A percentile compares a stretch with the other conserved stretches of the same genome.
Evolutionary conservation across 35 echinoderm and acorn worm species (phyloP).

Genomic region (Amphiura filiformis): DNA sequence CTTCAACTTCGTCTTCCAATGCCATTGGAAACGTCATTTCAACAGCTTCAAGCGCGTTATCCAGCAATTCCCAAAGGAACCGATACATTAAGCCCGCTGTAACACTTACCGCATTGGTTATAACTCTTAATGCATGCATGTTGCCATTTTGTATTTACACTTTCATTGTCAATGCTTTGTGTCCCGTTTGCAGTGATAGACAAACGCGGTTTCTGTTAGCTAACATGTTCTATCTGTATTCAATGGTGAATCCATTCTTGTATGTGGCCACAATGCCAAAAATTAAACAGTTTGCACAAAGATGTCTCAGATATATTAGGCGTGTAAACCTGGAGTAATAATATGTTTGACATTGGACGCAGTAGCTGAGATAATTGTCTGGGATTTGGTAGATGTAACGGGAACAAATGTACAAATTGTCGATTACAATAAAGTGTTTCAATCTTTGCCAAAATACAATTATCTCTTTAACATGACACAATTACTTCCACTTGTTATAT

Average conservation of each 20-base stretch:
- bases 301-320: too few relatives aligned
- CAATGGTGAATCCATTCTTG: not conserved
- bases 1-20: too few relatives aligned
- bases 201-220: not conserved
- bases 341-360: too few relatives aligned
- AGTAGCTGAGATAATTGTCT: not conserved
- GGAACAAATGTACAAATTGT: not conserved
- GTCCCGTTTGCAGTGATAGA: not conserved
- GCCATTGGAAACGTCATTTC: too few relatives aligned
- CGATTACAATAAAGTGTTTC: not conserved
- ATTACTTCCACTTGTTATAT: not conserved
- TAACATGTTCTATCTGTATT: not conserved
- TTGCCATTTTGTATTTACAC: not conserved
- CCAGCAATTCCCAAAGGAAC: not conserved
- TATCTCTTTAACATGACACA: not conserved
- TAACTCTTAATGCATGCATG: too few relatives aligned
- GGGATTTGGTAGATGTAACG: not conserved
- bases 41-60: not conserved
- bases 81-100: not conserved
- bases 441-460: not conserved
- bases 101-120: not conserved
- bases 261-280: not conserved
- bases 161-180: not conserved
- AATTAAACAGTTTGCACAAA: not conserved
- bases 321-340: too few relatives aligned